Percentiles rank a stretch among this genome's conserved stretches.
These are phyloP conservation scores for Hemibagrus wyckioides DNA, from an alignment of 2,113 vertebrate species.

Conservation along the genomic window DNA sequence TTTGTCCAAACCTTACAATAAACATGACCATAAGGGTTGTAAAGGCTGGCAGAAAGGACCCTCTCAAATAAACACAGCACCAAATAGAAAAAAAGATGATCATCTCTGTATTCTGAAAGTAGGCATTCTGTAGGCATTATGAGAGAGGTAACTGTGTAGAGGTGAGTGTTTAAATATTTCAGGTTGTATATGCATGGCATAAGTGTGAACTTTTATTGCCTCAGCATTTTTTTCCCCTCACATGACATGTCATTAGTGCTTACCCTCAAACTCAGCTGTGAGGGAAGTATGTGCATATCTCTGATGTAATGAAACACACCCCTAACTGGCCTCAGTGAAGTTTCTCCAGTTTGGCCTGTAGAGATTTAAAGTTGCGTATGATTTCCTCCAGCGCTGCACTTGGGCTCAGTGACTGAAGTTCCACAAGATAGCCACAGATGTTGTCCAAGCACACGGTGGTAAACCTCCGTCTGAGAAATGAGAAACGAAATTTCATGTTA, in stretches of 20 bases:
- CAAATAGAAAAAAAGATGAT: background rate
- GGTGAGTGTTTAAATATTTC: conserved; percentile 1
- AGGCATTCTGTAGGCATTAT: background rate
- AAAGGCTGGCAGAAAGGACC: background rate
- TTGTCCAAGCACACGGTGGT: conserved; percentile 92
- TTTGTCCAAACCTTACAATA: background rate
- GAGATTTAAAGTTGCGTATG: conserved; percentile 90
- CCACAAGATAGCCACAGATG: conserved; percentile 92
- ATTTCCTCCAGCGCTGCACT: conserved; percentile 81
- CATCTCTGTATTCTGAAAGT: background rate
- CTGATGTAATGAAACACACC: background rate
- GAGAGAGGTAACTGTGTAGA: background rate
- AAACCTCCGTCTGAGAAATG: conserved; percentile 80
- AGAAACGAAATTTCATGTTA: background rate
- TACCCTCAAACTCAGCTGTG: background rate
- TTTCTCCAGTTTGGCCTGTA: conserved; percentile 92
- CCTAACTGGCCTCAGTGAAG: conserved; percentile 76
- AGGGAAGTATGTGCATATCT: conserved; percentile 25
- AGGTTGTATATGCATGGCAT: background rate
- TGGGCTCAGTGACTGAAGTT: conserved; percentile 91
- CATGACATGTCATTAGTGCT: background rate
- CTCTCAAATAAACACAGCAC: background rate
- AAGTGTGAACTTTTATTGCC: background rate
- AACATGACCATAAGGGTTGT: background rate
- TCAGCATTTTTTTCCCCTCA: background rate